Percentiles rank a stretch among this genome's conserved stretches.
These are phyloP conservation scores for Lepeophtheirus nordmannii DNA, from an alignment of 2,888 invertebrate genomes.

Conservation along the genomic window DNA sequence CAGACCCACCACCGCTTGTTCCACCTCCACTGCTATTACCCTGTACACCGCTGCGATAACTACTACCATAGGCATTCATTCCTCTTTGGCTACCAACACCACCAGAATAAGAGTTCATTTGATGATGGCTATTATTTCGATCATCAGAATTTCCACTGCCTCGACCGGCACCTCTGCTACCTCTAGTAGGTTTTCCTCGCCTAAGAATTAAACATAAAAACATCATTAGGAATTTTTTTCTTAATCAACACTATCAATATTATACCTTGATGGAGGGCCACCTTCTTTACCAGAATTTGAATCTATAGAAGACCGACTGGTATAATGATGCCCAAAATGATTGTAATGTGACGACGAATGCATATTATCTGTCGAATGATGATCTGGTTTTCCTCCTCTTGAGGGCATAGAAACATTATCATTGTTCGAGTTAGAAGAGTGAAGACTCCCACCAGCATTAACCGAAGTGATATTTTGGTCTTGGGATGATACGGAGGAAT, in stretches of 20 bases:
- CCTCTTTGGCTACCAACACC: constrained; percentile 3
- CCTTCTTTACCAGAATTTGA: constrained; percentile 8
- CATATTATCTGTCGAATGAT: background rate
- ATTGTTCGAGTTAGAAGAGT: background rate
- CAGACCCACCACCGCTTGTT: background rate
- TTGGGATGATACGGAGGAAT: background rate
- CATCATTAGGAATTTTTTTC: background rate
- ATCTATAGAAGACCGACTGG: constrained; percentile 7
- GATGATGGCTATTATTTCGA: background rate
- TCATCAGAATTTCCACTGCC: background rate
- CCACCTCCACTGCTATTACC: background rate
- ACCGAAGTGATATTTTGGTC: background rate
- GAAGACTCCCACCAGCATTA: background rate
- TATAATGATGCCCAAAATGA: background rate
- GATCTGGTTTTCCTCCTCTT: constrained; percentile 1
- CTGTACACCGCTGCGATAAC: background rate
- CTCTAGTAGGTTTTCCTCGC: constrained; percentile 8
- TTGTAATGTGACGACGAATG: background rate
- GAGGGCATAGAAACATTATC: background rate
- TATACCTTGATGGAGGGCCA: constrained; percentile 9
- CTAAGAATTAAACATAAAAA: background rate
- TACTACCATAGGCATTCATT: background rate
- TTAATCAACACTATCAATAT: background rate
- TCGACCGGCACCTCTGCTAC: constrained; percentile 9
- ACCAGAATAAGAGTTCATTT: background rate